These are phyloP conservation scores for Sarcophaga variegata DNA, from an alignment of 2,888 invertebrate species.

Conservation along the genomic window DNA sequence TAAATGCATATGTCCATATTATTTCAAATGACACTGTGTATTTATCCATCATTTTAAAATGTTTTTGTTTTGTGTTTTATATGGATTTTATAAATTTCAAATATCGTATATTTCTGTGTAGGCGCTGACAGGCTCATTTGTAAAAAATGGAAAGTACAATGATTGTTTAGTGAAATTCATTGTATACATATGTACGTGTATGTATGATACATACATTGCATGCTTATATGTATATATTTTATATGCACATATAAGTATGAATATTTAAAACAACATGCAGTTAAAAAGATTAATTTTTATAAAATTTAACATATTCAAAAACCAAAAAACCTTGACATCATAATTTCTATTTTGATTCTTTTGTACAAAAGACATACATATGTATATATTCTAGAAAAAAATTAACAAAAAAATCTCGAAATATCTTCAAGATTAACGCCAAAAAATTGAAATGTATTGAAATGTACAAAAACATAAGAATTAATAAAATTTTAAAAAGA, in stretches of 20 bases:
- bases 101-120: constrained; percentile 30
- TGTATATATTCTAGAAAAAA: neutral
- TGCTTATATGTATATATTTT: too few relatives aligned
- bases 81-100: constrained; percentile 10
- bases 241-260: neutral
- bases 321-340: constrained; percentile 59
- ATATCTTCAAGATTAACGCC: neutral
- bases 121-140: constrained; percentile 43
- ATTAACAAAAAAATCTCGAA: neutral
- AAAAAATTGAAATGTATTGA: neutral
- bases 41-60: neutral
- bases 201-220: too few relatives aligned
- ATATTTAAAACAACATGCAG: neutral
- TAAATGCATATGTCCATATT: too few relatives aligned
- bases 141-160: constrained; percentile 24
- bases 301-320: constrained; percentile 15
- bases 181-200: neutral
- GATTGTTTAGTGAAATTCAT: constrained; percentile 2
- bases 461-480: neutral
- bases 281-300: constrained; percentile 36
- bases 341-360: neutral
- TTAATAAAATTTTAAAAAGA: too few relatives aligned
- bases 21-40: neutral
- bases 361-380: neutral
- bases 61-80: neutral